Base-by-base conservation (phyloP, 2,888 invertebrate species). In the Himalopsyche anomala region DNA sequence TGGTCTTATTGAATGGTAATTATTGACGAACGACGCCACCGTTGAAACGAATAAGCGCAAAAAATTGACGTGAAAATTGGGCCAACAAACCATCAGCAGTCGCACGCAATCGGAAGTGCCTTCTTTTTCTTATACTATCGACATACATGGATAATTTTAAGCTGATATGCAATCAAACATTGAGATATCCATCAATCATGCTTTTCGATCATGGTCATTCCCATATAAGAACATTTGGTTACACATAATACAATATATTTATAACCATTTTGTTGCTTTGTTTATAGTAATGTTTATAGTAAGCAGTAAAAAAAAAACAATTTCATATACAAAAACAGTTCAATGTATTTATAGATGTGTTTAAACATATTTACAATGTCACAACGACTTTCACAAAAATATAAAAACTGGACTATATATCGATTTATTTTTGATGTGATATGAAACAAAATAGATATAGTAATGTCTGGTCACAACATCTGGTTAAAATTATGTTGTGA, bases 41-140 rank as follows among this genome's bases (percentile, higher is more conserved):
- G 74, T 28, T 38, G 36, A 74, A 69, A 36, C 69, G 69, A 69
- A 69, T 36, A 38, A 74, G 74, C 12, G 74, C 74, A 74, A 74
- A 74, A 74, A 74, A 19, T 69, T 74, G 74, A 74, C 74, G 36
- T 38, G 38, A 38, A 74, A 74, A 74, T 74, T 74, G 74, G 74
- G 36, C 74, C 36, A 74, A 38, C 74, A 38, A 28, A 36, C 36
- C 36, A 69, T 69, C 19, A 4, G 19, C 17, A 69, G 69, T 17
- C 69, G 38, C 74, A 74, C 74, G 74, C 74, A 19, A 74, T 38
- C 38, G 74, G 74, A 74, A 74, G 74, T 36, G 36, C 74, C 36
- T 74, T 74, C 74, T 74, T 74, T 74, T 38, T 74, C 19, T 62
- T 9, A 19, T 62, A 62, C 62, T 62, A 62, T 62, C 69, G 69